phyloP scores from a whole-genome alignment of 2,888 invertebrate species.

The Emesis furor region DNA sequence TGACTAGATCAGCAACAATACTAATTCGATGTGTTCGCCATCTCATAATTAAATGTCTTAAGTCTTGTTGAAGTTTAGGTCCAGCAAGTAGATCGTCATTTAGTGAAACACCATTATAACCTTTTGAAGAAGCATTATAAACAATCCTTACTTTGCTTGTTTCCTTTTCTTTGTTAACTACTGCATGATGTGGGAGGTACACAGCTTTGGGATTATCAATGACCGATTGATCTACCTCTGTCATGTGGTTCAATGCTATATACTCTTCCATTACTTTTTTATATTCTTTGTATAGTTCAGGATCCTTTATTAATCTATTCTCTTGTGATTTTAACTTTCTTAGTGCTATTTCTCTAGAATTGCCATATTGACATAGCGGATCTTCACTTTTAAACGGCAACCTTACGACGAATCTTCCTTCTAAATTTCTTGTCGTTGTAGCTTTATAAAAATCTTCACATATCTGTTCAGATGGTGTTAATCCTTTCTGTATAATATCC shows the following conservation, averaged over 20 bases:
- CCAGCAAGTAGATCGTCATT: constrained; percentile 18
- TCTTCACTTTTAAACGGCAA: constrained; percentile 29
- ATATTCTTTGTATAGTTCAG: constrained; percentile 49
- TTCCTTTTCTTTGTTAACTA: neutral
- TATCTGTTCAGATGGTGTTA: constrained; percentile 30
- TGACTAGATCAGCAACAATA: constrained; percentile 7
- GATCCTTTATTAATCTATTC: constrained; percentile 42
- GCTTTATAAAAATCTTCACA: constrained; percentile 52
- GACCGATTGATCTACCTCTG: constrained; percentile 29
- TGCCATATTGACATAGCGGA: constrained; percentile 54
- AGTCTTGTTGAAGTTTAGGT: constrained; percentile 1
- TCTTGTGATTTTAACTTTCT: constrained; percentile 60
- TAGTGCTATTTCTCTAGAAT: constrained; percentile 49
- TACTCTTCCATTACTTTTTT: constrained; percentile 59
- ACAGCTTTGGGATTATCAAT: constrained; percentile 20
- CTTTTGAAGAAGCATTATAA: constrained; percentile 15
- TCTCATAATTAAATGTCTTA: constrained; percentile 1
- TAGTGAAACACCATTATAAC: neutral
- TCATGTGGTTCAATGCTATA: constrained; percentile 51
- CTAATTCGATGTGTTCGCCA: constrained; percentile 19
- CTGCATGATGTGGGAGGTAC: neutral
- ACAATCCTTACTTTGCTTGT: neutral
- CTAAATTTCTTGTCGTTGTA: constrained; percentile 59
- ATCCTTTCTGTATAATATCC: constrained; percentile 30
- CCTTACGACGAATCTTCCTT: constrained; percentile 40